Percentiles rank a stretch among this genome's conserved stretches.
Conservation (phyloP, 30 jellyfish, hydroid and myxozoan species). For the Aurelia coerulea region DNA sequence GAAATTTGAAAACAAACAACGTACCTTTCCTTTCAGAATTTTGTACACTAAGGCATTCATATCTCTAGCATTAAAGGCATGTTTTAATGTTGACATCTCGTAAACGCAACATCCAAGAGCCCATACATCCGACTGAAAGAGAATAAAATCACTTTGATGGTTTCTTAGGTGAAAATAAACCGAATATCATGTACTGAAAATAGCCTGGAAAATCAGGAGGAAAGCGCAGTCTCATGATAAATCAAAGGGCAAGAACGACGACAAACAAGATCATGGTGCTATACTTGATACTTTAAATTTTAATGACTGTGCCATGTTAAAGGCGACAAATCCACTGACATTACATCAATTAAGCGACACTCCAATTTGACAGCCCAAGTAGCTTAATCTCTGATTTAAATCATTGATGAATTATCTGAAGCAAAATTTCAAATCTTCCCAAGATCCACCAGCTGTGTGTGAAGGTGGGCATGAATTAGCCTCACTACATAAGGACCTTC, state of each 20-base stretch:
- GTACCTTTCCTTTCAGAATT: constrained; percentile 92
- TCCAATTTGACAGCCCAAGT: no score
- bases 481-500: no score
- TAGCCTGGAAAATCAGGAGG: no score
- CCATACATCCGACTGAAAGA: constrained; percentile 92
- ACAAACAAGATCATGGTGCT: not conserved
- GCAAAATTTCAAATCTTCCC: not conserved
- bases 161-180: not conserved
- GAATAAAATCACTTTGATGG: not conserved
- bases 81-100: constrained; percentile 95
- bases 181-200: no score
- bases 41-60: constrained; percentile 96
- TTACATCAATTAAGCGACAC: no score
- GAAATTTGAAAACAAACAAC: not conserved
- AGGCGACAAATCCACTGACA: no score
- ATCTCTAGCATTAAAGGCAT: constrained; percentile 95
- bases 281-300: no score
- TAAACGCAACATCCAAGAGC: constrained; percentile 98
- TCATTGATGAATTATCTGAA: not conserved
- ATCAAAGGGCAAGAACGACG: not conserved
- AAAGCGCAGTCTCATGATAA: no score
- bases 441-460: no score
- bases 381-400: no score
- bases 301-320: no score
- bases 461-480: no score